Percentiles rank a stretch among this genome's conserved stretches.
phyloP scores from a whole-genome alignment of 2,888 invertebrate species.

The Rosalia funebris region DNA sequence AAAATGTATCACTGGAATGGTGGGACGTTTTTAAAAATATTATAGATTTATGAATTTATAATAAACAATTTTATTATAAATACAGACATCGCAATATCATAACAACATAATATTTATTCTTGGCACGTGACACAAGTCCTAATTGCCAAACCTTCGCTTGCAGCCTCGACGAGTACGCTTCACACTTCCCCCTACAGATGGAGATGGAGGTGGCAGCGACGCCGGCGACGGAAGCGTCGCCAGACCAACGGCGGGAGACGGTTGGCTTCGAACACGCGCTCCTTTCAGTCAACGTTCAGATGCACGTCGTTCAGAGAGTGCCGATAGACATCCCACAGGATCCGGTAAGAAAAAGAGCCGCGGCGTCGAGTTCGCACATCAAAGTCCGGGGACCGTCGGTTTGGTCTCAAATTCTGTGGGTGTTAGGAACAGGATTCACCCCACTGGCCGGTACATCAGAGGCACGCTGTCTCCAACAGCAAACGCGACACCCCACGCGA shows the following conservation, averaged over 20 bases:
- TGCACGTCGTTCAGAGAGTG: slow-evolving; percentile 44
- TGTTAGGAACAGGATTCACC: slow-evolving; percentile 57
- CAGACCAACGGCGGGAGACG: slow-evolving; percentile 50
- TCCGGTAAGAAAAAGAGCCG: slow-evolving; percentile 38
- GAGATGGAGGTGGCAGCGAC: slow-evolving; percentile 39
- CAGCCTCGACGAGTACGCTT: slow-evolving; percentile 59
- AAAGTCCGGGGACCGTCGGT: slow-evolving; percentile 38
- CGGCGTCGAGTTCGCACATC: slow-evolving; percentile 19
- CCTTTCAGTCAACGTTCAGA: slow-evolving; percentile 50
- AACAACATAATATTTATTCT: too few species aligned
- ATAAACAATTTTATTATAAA: too few species aligned
- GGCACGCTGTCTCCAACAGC: slow-evolving; percentile 64
- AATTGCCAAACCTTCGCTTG: slow-evolving; percentile 31
- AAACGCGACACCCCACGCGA: slow-evolving; percentile 56
- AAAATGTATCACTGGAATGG: too few species aligned
- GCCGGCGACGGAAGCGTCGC: slow-evolving; percentile 38
- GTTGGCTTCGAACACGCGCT: slow-evolving; percentile 52
- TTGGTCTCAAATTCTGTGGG: slow-evolving; percentile 57
- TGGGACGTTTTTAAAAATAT: too few species aligned
- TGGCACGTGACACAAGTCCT: too few species aligned
- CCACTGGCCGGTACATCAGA: slow-evolving; percentile 60
- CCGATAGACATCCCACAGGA: slow-evolving; percentile 42
- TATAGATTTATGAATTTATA: too few species aligned
- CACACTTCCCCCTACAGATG: slow-evolving; percentile 57
- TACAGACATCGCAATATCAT: too few species aligned